Conservation (phyloP, 2,113 vertebrate species). For the Tragulus kanchil region DNA sequence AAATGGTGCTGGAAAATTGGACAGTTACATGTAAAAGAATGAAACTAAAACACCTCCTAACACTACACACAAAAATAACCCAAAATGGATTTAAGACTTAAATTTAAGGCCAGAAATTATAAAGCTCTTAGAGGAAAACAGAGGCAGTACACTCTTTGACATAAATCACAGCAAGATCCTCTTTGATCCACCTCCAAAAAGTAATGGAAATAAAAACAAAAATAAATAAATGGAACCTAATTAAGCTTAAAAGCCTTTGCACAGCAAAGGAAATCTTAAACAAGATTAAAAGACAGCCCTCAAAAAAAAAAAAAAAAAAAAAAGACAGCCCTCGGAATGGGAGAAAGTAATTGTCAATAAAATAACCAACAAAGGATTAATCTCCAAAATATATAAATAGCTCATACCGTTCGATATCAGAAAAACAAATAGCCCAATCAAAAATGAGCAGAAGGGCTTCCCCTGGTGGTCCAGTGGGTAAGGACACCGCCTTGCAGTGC, state of each 20-base stretch:
- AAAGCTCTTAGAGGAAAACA: not conserved
- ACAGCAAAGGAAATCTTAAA: not conserved
- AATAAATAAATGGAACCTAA: not conserved
- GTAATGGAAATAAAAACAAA: not conserved
- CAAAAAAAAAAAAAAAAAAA: not conserved
- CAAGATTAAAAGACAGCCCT: not conserved
- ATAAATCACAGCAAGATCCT: not conserved
- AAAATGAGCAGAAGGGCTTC: not conserved
- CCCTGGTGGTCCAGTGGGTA: too few relatives aligned
- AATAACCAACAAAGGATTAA: not conserved
- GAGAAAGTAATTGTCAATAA: not conserved
- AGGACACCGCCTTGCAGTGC: too few relatives aligned
- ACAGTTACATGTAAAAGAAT: not conserved
- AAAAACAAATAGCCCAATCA: not conserved
- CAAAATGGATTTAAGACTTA: not conserved
- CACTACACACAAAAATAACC: not conserved
- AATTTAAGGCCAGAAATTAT: not conserved
- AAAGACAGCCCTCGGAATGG: not conserved
- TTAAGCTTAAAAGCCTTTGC: not conserved
- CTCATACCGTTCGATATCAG: not conserved
- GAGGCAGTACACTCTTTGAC: not conserved
- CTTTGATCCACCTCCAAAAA: not conserved
- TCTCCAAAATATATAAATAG: not conserved
- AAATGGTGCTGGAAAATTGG: not conserved
- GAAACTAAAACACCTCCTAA: not conserved